Percentiles rank a stretch among this genome's conserved stretches.
Evolutionary conservation across 2,888 invertebrate genomes (phyloP).

Genomic region (Scaptomyza parva): DNA sequence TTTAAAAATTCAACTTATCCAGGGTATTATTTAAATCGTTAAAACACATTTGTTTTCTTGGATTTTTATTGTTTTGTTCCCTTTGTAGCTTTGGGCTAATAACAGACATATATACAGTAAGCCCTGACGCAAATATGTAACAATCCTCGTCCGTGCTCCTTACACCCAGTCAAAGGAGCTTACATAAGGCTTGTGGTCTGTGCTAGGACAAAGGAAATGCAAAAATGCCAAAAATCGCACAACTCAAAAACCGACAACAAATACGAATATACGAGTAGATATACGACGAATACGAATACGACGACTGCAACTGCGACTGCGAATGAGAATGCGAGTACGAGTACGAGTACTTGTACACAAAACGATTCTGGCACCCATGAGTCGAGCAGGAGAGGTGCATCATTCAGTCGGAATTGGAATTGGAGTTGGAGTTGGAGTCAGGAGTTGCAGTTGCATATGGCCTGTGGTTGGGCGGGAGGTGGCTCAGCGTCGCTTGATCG

Average conservation of each 20-base stretch:
- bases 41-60: not conserved
- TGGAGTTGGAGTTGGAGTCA: conserved; percentile 19
- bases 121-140: conserved; percentile 67
- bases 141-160: conserved; percentile 66
- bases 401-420: conserved; percentile 37
- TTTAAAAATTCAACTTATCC: not conserved
- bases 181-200: conserved; percentile 66
- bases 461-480: conserved; percentile 79
- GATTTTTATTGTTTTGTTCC: conserved; percentile 36
- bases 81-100: conserved; percentile 51
- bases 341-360: conserved; percentile 64
- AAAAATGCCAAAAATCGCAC: conserved; percentile 83
- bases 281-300: conserved; percentile 23
- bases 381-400: conserved; percentile 34
- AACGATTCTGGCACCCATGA: conserved; percentile 80
- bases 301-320: too few relatives aligned
- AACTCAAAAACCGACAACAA: conserved; percentile 68
- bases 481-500: conserved; percentile 67
- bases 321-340: conserved; percentile 12
- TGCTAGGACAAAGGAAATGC: conserved; percentile 77
- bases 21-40: conserved; percentile 37
- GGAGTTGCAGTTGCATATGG: conserved; percentile 35
- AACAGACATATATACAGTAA: conserved; percentile 45
- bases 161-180: conserved; percentile 54
- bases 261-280: too few relatives aligned